These are phyloP conservation scores for Drosophila demipolita DNA, from an alignment of 2,888 invertebrate species.

Conservation along the genomic window DNA sequence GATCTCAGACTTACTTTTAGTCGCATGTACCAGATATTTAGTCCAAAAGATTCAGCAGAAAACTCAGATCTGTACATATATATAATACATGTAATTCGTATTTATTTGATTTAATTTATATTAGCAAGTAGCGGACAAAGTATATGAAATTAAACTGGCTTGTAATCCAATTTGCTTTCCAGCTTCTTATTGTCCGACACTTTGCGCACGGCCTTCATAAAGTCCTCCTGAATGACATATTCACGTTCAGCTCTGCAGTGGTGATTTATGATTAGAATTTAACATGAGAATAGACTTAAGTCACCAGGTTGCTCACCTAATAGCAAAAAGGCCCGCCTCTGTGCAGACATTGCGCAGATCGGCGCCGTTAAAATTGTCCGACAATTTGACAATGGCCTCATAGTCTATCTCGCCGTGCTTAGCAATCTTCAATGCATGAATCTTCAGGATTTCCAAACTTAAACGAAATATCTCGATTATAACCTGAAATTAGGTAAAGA, in stretches of 20 bases:
- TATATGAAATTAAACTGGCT: constrained; percentile 92
- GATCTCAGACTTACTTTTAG: background rate
- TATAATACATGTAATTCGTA: constrained; percentile 3
- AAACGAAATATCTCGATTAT: constrained; percentile 32
- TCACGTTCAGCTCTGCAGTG: constrained; percentile 92
- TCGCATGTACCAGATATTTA: background rate
- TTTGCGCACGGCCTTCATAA: constrained; percentile 99
- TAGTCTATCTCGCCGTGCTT: constrained; percentile 99
- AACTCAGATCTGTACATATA: constrained; percentile 13
- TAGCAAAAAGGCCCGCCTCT: constrained; percentile 99
- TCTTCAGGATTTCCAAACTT: constrained; percentile 97
- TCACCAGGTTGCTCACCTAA: constrained; percentile 86
- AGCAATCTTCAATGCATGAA: constrained; percentile 97
- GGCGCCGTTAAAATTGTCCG: constrained; percentile 99
- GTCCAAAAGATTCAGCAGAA: background rate
- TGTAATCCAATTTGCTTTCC: constrained; percentile 99
- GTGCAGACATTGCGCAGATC: constrained; percentile 99
- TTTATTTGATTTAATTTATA: constrained; percentile 5
- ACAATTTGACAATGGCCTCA: constrained; percentile 99
- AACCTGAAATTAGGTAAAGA: background rate
- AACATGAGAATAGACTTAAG: background rate
- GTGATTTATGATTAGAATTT: background rate
- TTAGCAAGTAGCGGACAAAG: background rate
- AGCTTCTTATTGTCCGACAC: constrained; percentile 99
- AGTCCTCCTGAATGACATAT: constrained; percentile 98